A percentile compares a stretch with the other conserved stretches of the same genome.
These are phyloP conservation scores for Struthidea cinerea DNA, from an alignment of 2,113 vertebrate genomes.

Conservation along the genomic window DNA sequence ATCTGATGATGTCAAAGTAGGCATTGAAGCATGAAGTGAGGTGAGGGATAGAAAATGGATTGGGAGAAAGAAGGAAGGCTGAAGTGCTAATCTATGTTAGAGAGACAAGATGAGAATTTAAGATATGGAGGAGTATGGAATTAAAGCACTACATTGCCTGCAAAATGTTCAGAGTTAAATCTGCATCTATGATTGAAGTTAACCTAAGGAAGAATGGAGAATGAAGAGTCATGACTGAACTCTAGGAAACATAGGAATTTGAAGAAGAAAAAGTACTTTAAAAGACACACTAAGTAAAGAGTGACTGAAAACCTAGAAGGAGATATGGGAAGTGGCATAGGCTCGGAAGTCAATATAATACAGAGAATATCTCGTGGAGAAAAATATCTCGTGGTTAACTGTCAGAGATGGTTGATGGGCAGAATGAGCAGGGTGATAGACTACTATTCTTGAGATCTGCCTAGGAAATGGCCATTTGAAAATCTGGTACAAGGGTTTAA, in stretches of 20 bases:
- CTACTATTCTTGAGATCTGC: neutral
- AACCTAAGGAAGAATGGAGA: neutral
- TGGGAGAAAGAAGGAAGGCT: neutral
- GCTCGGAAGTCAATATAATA: neutral
- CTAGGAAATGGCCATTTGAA: neutral
- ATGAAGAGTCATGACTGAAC: neutral
- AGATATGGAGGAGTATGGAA: neutral
- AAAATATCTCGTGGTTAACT: neutral
- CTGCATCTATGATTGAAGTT: neutral
- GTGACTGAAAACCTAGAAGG: neutral
- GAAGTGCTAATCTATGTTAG: neutral
- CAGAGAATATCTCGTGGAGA: neutral
- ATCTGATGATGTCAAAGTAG: neutral
- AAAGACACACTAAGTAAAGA: neutral
- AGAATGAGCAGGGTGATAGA: neutral
- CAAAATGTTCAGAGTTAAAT: neutral
- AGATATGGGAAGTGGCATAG: neutral
- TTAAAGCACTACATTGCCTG: neutral
- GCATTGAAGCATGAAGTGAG: neutral
- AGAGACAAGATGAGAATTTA: neutral
- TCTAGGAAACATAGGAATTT: neutral
- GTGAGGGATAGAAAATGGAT: neutral
- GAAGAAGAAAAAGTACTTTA: neutral
- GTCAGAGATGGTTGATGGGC: neutral
- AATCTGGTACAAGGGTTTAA: neutral